A percentile compares a stretch with the other conserved stretches of the same genome.
Evolutionary conservation across 2,888 invertebrate species (phyloP).

Genomic region (Drosophila phalerata): DNA sequence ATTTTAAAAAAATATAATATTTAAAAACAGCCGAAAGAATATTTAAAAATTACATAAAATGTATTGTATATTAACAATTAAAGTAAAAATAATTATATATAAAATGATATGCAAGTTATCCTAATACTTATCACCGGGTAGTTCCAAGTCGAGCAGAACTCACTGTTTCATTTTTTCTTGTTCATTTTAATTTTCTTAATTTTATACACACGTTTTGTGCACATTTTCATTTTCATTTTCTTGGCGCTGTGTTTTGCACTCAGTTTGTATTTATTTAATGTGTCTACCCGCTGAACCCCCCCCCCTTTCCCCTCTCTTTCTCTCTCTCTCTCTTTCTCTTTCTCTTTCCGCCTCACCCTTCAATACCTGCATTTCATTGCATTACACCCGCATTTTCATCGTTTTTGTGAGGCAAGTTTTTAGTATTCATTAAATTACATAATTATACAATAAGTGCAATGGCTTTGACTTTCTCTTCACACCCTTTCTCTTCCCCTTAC

Average conservation of each 20-base stretch:
- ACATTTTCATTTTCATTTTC: constrained; percentile 68
- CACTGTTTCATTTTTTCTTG: constrained; percentile 3
- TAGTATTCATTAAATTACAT: constrained; percentile 80
- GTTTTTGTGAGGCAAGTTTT: constrained; percentile 57
- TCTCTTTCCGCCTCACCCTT: not conserved
- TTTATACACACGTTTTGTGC: constrained; percentile 67
- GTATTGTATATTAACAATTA: too few relatives aligned
- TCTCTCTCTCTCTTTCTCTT: not conserved
- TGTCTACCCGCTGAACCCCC: constrained; percentile 15
- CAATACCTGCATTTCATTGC: constrained; percentile 2
- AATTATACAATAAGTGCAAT: constrained; percentile 79
- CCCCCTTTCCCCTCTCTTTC: not conserved
- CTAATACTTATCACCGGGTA: constrained; percentile 2
- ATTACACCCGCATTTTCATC: constrained; percentile 20
- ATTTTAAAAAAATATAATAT: too few relatives aligned
- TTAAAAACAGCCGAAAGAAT: too few relatives aligned
- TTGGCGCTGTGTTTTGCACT: constrained; percentile 36
- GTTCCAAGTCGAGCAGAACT: not conserved
- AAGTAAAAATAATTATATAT: too few relatives aligned
- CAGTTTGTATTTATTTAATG: constrained; percentile 61
- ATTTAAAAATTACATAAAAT: too few relatives aligned
- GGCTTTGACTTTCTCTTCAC: constrained; percentile 44
- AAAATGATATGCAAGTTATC: not conserved
- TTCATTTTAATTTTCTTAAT: constrained; percentile 71
- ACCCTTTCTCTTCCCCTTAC: not conserved